A percentile compares a stretch with the other conserved stretches of the same genome.
These are phyloP conservation scores for Stercorarius parasiticus DNA, from an alignment of 2,113 vertebrate genomes.

Conservation along the genomic window DNA sequence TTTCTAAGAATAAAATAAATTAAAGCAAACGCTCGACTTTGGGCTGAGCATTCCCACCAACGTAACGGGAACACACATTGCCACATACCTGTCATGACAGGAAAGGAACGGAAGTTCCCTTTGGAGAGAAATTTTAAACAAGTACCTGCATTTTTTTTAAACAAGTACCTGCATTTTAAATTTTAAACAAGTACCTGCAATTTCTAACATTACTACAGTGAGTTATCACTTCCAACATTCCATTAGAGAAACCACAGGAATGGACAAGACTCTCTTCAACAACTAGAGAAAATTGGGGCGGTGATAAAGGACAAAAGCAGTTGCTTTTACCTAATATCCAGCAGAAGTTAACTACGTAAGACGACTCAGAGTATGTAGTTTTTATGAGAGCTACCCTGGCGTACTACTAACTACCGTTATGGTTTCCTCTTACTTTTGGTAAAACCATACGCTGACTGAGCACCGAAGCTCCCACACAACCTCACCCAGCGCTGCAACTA, in stretches of 20 bases:
- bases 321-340: accelerated
- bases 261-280: accelerated
- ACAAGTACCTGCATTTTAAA: neutral
- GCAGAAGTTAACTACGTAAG: neutral
- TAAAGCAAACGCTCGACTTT: neutral
- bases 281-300: accelerated
- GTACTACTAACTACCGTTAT: accelerated
- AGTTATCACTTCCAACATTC: no score
- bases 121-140: neutral
- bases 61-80: accelerated
- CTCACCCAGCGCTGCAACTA: accelerated
- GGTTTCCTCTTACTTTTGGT: accelerated
- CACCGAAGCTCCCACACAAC: accelerated
- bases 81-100: neutral
- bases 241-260: no score
- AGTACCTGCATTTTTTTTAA: neutral
- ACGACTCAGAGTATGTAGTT: accelerated
- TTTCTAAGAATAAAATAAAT: neutral
- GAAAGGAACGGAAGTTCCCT: neutral
- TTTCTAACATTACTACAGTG: neutral
- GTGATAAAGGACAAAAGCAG: no score
- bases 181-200: neutral
- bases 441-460: accelerated
- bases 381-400: neutral
- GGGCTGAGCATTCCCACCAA: neutral